Evolutionary conservation across 2,888 invertebrate genomes (phyloP), one percentile per base, ranked within the genome.

Genomic region (Nesidiocoris tenuis): DNA sequence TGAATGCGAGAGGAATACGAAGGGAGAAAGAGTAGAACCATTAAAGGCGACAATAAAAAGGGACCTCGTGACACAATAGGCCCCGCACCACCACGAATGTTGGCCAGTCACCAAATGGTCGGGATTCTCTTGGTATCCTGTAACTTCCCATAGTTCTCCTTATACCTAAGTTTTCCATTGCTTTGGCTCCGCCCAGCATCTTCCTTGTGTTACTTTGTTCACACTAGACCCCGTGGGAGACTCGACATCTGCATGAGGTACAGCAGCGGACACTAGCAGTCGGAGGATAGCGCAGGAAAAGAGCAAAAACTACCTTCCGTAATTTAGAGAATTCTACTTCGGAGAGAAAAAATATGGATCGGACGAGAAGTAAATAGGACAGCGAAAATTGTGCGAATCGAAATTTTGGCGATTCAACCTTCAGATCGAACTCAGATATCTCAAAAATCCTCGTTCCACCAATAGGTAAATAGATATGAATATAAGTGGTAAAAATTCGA

Each of bases 11-110:
- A 7, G 39, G 39, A 12, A 39, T 39, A 39, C 12, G 12, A 12
- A 7, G 3, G 39, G 39, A 7, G 12, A 12, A 12, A 39, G 39
- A 39, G 59, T n/a, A n/a, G 59, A n/a, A 5, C 59, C 59, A 59
- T 59, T 59, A 59, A 59, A 59, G 18, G 59, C 59, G 59, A 59
- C 59, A 59, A 59, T 59, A 59, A 59, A 59, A 59, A 18, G 59
- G 59, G 59, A n/a, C 59, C 59, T 18, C n/a, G 7, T n/a, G 59
- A 59, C 59, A 59, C 59, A 59, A 59, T 59, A 59, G 59, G 59
- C 59, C 17, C 19, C 19, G n/a, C n/a, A 9, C 7, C 59, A 16
- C 59, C n/a, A 5, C 3, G 59, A 59, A 59, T 59, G 59, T 59
- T 59, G 59, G 59, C 59, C 59, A 59, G n/a, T 3, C 17, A 59